Evolutionary conservation across 2,113 vertebrate species (phyloP).

Genomic region (Mesitornis unicolor): DNA sequence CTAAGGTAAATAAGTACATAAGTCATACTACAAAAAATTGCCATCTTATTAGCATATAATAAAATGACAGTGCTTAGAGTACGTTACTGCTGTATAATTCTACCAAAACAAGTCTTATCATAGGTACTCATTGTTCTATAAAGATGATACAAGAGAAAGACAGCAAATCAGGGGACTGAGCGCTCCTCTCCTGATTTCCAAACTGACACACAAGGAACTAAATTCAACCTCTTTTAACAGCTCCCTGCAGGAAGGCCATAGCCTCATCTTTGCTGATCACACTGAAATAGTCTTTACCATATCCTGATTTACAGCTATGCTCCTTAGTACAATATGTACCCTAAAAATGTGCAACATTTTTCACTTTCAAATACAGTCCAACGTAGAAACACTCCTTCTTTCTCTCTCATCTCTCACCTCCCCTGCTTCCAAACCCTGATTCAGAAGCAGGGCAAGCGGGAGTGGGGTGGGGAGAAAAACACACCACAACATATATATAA

Average conservation of each 20-base stretch:
- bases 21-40: not conserved
- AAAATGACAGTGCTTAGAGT: not conserved
- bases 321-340: not conserved
- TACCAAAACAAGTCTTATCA: not conserved
- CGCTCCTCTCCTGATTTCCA: not conserved
- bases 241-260: not conserved
- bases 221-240: not conserved
- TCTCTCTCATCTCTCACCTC: slow-evolving; percentile 1
- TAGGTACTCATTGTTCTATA: not conserved
- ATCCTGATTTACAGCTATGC: not conserved
- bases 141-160: not conserved
- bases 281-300: not conserved
- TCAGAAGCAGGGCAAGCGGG: not conserved
- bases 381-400: not conserved
- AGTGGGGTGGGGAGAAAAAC: not conserved
- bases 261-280: not conserved
- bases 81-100: not conserved
- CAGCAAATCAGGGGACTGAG: not conserved
- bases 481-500: not conserved
- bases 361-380: not conserved
- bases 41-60: not conserved
- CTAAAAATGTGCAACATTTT: slow-evolving; percentile 3
- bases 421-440: not conserved
- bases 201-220: not conserved
- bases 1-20: not conserved